Base-by-base conservation (phyloP, 2,797 vertebrate species). In the Moxostoma hubbsi region DNA sequence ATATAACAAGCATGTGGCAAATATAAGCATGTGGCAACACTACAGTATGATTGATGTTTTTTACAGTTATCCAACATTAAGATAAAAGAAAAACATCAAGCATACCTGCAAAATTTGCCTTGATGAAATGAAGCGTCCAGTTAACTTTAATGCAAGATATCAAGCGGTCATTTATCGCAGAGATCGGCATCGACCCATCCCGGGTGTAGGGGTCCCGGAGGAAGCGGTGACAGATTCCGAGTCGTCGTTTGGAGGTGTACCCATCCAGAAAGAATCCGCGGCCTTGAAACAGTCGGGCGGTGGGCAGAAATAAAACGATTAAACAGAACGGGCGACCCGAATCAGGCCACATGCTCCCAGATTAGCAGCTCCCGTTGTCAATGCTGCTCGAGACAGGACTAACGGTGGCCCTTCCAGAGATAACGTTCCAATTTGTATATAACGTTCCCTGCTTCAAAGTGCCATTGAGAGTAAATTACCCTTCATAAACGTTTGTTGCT, bases 301-400 rank as follows among this genome's bases (percentile, higher is more conserved):
- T 53, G 18, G 53, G 18, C 46, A 54, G 50, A 61, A 77, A 74
- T 64, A 74, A 5, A 83, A 63, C 43, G 57, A 75, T 79, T 9
- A 75, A 75, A 78, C 36, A 24, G 7, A 74, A 72, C 75, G 75
- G 13, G 73, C 70, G 65, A 83, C 59, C 81, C 89, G 92, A 93
- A 75, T 88, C 89, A 75, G 70, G 81, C 59, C 93, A 90, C 90
- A 92, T 91, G 91, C 83, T 90, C 61, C 67, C 85, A 90, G 91
- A 92, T 94, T 92, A 93, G 83, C 78, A 71, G 78, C 61, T 68
- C 77, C 51, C 79, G 51, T 61, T 71, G 77, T 70, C 50, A 74
- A 73, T 63, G 84, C 62, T 67, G 59, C 78, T 63, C 82, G 79
- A 62, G 63, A 45, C 36, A 55, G 7, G 59, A 88, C 83, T 83